These are phyloP conservation scores for Megaustenia siamemsis DNA, from an alignment of 2,888 invertebrate genomes.

Conservation along the genomic window DNA sequence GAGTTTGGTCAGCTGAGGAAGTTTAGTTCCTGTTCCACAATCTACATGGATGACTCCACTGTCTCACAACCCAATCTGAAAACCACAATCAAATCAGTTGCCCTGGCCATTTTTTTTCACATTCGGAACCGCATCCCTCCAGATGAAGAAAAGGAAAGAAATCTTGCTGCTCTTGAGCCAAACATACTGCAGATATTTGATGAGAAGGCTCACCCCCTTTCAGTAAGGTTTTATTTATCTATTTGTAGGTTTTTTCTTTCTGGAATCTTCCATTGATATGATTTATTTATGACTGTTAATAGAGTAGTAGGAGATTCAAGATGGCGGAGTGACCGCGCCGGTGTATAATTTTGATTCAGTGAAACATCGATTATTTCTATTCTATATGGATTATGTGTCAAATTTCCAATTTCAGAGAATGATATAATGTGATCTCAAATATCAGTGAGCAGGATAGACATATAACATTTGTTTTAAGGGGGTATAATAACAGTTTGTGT, in stretches of 20 bases:
- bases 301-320: no score
- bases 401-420: no score
- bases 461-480: no score
- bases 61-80: constrained; percentile 99
- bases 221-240: constrained; percentile 81
- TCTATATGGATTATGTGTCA: no score
- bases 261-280: no score
- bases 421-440: no score
- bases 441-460: no score
- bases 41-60: constrained; percentile 99
- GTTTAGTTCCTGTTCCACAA: constrained; percentile 93
- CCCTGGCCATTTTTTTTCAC: constrained; percentile 98
- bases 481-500: no score
- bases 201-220: constrained; percentile 96
- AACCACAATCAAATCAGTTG: constrained; percentile 99
- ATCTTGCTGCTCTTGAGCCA: constrained; percentile 55
- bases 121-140: constrained; percentile 89
- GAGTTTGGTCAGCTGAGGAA: constrained; percentile 70
- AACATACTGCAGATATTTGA: constrained; percentile 94
- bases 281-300: no score
- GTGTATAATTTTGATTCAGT: no score
- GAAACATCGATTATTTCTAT: no score
- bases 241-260: background rate
- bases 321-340: no score
- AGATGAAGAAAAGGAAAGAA: constrained; percentile 51